Conservation (phyloP, 1,140 invertebrate genomes). For the Belonocnema kinseyi region DNA sequence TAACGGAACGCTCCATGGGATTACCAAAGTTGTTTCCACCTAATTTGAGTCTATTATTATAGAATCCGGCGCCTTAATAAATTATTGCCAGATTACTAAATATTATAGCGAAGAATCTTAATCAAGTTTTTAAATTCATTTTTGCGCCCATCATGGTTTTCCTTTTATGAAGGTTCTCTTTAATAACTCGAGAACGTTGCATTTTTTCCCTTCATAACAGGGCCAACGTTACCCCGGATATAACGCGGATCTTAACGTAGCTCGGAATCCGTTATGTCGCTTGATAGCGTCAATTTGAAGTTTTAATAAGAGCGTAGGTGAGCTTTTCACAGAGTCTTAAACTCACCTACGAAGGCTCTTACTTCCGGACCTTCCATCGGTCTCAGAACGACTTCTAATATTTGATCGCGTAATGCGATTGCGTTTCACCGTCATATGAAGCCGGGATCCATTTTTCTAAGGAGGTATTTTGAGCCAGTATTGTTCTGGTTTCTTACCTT, state of each 20-base stretch:
- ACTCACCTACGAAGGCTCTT: constrained; percentile 18
- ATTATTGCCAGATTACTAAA: too few species aligned
- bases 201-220: constrained; percentile 3
- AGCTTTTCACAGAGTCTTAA: constrained; percentile 43
- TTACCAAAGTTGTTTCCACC: too few species aligned
- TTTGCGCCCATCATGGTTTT: constrained; percentile 3
- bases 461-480: too few species aligned
- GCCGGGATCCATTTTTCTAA: too few species aligned
- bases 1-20: too few species aligned
- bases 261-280: constrained; percentile 18
- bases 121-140: too few species aligned
- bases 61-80: too few species aligned
- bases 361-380: not conserved
- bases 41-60: too few species aligned
- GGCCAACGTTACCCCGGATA: constrained; percentile 3
- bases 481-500: too few species aligned
- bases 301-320: constrained; percentile 49
- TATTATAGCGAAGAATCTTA: too few species aligned
- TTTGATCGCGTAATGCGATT: not conserved
- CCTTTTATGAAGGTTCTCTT: constrained; percentile 11
- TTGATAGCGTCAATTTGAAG: constrained; percentile 49
- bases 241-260: constrained; percentile 25
- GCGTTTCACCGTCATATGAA: too few species aligned
- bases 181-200: constrained; percentile 22
- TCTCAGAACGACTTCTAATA: not conserved